phyloP scores from a whole-genome alignment of 2,113 vertebrate species.

The Procavia capensis region DNA sequence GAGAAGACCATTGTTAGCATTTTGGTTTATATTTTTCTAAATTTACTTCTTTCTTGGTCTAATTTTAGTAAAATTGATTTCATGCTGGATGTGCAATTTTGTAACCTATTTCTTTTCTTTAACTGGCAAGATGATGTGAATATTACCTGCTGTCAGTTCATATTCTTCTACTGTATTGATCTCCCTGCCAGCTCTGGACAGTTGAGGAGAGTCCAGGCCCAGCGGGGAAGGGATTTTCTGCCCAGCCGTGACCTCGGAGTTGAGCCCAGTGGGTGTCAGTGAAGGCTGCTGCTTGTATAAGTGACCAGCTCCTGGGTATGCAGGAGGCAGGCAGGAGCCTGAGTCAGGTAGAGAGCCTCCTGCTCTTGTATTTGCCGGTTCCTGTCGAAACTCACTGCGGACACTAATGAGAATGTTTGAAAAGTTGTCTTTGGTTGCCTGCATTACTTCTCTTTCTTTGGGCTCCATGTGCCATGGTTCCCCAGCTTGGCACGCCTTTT shows the following conservation, averaged over 20 bases:
- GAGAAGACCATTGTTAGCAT: not conserved
- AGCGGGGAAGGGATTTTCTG: not conserved
- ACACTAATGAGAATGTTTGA: not conserved
- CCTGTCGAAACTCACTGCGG: not conserved
- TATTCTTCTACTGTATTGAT: conserved; percentile 16
- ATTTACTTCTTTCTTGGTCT: not conserved
- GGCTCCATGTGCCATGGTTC: not conserved
- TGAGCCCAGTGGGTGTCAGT: not conserved
- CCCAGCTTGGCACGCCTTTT: not conserved
- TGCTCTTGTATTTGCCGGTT: not conserved
- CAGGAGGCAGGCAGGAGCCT: not conserved
- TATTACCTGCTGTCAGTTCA: not conserved
- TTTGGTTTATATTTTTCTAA: conserved; percentile 5
- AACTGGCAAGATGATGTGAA: not conserved
- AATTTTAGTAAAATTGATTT: conserved; percentile 5
- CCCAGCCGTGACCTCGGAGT: not conserved
- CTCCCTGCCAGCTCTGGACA: conserved; percentile 12
- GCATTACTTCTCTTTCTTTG: not conserved
- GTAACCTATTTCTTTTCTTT: not conserved
- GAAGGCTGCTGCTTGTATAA: not conserved
- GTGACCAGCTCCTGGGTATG: not conserved
- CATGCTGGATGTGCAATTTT: not conserved
- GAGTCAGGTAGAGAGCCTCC: not conserved
- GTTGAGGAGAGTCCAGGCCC: not conserved
- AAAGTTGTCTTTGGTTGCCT: not conserved